Evolutionary conservation across 1,140 invertebrate genomes (phyloP), one percentile per base, ranked within the genome.

Genomic region (Drosophila rufa): DNA sequence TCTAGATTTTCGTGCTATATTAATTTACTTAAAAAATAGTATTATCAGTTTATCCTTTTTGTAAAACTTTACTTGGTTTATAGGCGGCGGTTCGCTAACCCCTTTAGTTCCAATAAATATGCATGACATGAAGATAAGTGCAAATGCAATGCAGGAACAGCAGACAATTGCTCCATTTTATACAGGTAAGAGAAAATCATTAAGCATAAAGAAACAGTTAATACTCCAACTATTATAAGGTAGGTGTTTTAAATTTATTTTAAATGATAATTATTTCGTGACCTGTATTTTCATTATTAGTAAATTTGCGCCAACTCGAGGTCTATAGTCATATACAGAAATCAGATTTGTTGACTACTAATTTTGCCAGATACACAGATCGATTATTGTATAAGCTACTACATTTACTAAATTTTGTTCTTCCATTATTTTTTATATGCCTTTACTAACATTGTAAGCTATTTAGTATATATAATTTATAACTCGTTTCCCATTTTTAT

Each of bases 101-200:
- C 96, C 96, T 71, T 94, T 97, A 92, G 95, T 96, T 60, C 96
- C 96, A 85, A 95, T 96, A 93, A 96, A 94, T 93, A 96, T 96
- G 95, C 96, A 96, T 94, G 96, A 97, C 91, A 95, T 96, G 94
- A 96, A 96, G 94, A 94, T 95, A 80, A 94, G 94, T 73, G 45
- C 82, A 80, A 91, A 91, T 67, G 69, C 75, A 38, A 43, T 95
- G 80, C 95, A 95, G 81, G 94, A 95, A 85, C 93, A 95, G 84
- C 93, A 95, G 84, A 94, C 94, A 79, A 94, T 95, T 91, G 94
- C 95, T 80, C 95, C 95, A 75, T 96, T 95, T 92, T 95, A 95
- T 91, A 95, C 95, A 94, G 94, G 95, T 94, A 93, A 94, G 93
- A 60, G 40, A 40, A 25, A 4, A 46, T 7, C 2, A 9, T 5